A percentile compares a stretch with the other conserved stretches of the same genome.
Evolutionary conservation across 2,888 invertebrate species (phyloP).

Genomic region (Gandaritis pyraliata): DNA sequence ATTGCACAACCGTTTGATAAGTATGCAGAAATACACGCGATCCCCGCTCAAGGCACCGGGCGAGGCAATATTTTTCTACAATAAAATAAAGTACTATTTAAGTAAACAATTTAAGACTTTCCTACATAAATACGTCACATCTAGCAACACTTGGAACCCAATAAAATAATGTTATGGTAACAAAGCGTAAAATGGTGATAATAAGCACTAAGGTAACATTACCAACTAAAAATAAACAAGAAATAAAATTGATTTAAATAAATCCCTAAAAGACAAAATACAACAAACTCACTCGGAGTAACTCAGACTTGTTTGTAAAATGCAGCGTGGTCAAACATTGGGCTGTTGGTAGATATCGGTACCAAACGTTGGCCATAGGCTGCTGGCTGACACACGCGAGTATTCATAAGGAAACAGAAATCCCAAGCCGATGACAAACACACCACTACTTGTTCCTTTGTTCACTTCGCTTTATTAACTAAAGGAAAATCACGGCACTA

Average conservation of each 20-base stretch:
- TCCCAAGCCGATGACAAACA: slow-evolving; percentile 51
- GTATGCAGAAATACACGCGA: slow-evolving; percentile 54
- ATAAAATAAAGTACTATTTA: slow-evolving; percentile 32
- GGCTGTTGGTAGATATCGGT: slow-evolving; percentile 50
- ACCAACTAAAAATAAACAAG: slow-evolving; percentile 55
- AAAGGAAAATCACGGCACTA: slow-evolving; percentile 42
- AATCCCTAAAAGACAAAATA: slow-evolving; percentile 60
- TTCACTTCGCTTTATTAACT: slow-evolving; percentile 30
- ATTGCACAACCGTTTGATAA: slow-evolving; percentile 61
- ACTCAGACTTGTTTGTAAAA: slow-evolving; percentile 72
- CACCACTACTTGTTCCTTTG: slow-evolving; percentile 50
- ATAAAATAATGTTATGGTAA: slow-evolving; percentile 69
- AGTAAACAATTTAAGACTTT: slow-evolving; percentile 34
- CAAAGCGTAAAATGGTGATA: slow-evolving; percentile 73
- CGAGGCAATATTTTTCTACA: slow-evolving; percentile 24
- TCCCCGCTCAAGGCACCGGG: slow-evolving; percentile 41
- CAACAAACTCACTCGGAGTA: slow-evolving; percentile 61
- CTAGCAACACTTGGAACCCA: slow-evolving; percentile 31
- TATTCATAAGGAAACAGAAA: slow-evolving; percentile 58
- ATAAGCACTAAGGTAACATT: slow-evolving; percentile 63
- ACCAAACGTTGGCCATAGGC: slow-evolving; percentile 58
- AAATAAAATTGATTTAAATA: slow-evolving; percentile 57
- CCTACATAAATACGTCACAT: slow-evolving; percentile 35
- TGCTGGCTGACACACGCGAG: slow-evolving; percentile 57
- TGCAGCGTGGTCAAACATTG: slow-evolving; percentile 65